Conservation (phyloP, 2,113 vertebrate genomes). For the Gymnogyps californianus region DNA sequence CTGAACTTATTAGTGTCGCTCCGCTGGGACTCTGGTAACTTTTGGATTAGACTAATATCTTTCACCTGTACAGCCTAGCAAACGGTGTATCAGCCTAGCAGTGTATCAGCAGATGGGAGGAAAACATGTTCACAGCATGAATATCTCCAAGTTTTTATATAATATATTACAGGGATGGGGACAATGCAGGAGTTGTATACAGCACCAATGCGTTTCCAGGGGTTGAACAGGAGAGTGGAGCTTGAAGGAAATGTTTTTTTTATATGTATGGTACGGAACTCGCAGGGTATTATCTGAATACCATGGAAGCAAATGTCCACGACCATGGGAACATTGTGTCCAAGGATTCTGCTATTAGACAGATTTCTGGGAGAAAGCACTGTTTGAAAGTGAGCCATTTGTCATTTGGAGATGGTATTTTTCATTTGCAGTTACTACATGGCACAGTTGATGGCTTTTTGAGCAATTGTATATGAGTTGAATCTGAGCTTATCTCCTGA, state of each 20-base stretch:
- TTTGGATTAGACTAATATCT: neutral
- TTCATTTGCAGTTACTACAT: neutral
- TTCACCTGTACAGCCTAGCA: neutral
- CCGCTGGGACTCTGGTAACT: neutral
- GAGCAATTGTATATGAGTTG: neutral
- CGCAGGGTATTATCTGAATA: neutral
- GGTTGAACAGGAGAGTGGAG: neutral
- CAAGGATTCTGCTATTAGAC: neutral
- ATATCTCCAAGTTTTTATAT: neutral
- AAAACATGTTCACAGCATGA: neutral
- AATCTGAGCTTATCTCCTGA: neutral
- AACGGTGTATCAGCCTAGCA: neutral
- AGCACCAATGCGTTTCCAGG: fast-evolving
- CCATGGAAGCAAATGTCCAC: neutral
- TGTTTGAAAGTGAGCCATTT: neutral
- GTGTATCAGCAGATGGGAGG: neutral
- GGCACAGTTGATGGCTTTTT: neutral
- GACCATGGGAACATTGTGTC: neutral
- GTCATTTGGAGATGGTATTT: neutral
- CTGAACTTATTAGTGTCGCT: neutral
- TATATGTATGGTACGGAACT: neutral
- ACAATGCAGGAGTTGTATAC: neutral
- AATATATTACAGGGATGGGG: too few relatives aligned
- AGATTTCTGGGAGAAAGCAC: neutral
- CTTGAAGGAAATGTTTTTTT: neutral